These are phyloP conservation scores for Sebastes steindachneri DNA, from an alignment of 2,797 vertebrate species.

Conservation along the genomic window DNA sequence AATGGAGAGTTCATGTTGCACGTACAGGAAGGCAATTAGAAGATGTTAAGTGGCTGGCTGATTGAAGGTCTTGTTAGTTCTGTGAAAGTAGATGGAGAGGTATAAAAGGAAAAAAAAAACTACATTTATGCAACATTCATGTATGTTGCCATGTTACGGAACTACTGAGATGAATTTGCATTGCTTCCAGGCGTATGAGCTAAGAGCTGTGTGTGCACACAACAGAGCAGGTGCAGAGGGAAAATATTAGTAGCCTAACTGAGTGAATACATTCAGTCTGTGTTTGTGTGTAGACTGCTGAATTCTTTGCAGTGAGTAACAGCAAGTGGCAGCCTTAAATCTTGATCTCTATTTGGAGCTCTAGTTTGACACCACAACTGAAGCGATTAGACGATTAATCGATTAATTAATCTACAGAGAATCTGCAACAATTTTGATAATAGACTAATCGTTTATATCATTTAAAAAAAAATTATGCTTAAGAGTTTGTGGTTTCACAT, in stretches of 20 bases:
- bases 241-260: background rate
- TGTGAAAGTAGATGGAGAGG: background rate
- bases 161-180: slow-evolving; percentile 6
- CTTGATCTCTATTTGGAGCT: background rate
- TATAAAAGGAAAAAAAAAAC: slow-evolving; percentile 3
- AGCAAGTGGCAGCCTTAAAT: background rate
- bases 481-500: background rate
- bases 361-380: background rate
- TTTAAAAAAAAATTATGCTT: background rate
- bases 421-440: background rate
- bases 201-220: background rate
- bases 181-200: background rate
- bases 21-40: slow-evolving; percentile 31
- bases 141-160: background rate
- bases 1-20: slow-evolving; percentile 32
- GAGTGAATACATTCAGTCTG: background rate
- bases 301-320: background rate
- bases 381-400: background rate
- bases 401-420: background rate
- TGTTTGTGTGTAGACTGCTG: slow-evolving; percentile 10
- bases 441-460: background rate
- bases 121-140: background rate
- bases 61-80: slow-evolving; percentile 26
- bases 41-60: slow-evolving; percentile 34
- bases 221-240: background rate